Percentiles rank a stretch among this genome's conserved stretches.
Conservation (phyloP, 2,888 invertebrate species). For the Erynnis tages region DNA sequence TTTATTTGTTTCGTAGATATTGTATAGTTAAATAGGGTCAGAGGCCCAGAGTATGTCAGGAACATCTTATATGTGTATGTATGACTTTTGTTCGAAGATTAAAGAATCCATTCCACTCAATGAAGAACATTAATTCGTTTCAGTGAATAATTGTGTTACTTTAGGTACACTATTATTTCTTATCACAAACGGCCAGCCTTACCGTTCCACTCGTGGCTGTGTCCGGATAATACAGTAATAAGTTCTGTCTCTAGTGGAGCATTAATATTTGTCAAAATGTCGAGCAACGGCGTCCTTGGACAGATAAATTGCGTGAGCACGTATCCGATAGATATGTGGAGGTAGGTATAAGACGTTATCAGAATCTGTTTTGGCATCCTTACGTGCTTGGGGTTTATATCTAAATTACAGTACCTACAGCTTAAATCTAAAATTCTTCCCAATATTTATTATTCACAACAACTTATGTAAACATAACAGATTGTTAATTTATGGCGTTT, state of each 20-base stretch:
- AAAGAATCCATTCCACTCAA: background rate
- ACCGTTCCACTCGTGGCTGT: background rate
- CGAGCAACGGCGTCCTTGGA: constrained; percentile 16
- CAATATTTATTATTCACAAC: no score
- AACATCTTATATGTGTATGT: no score
- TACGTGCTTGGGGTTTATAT: no score
- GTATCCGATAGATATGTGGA: constrained; percentile 9
- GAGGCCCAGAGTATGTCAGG: no score
- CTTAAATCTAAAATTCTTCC: no score
- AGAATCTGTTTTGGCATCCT: background rate
- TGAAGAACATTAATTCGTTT: background rate
- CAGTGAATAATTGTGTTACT: background rate
- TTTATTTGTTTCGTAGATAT: no score
- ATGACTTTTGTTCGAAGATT: no score
- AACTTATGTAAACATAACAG: no score
- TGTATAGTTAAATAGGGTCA: no score
- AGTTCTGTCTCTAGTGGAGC: constrained; percentile 25
- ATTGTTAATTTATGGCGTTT: no score
- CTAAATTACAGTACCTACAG: no score
- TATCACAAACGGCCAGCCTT: constrained; percentile 18
- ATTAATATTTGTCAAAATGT: constrained; percentile 26
- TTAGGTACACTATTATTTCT: constrained; percentile 5
- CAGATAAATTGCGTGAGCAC: constrained; percentile 18
- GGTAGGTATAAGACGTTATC: background rate
- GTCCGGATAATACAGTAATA: constrained; percentile 22